phyloP scores from a whole-genome alignment of 2,113 vertebrate genomes.

The Pseudolaguvia tuberculata region DNA sequence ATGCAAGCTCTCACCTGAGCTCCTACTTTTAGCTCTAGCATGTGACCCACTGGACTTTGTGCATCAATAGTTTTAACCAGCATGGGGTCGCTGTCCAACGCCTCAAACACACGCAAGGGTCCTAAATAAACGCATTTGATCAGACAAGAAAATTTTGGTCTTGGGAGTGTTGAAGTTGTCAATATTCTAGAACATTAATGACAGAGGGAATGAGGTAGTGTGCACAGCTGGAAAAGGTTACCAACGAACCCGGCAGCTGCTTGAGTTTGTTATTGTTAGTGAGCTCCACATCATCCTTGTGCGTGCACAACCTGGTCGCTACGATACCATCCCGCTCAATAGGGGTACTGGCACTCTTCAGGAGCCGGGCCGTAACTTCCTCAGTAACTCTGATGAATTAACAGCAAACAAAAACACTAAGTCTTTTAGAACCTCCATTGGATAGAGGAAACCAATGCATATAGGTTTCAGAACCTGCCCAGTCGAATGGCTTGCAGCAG shows the following conservation, averaged over 20 bases:
- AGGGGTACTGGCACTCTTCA: conserved; percentile 71
- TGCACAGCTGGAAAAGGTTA: not conserved
- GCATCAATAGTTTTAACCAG: conserved; percentile 75
- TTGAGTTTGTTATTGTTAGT: conserved; percentile 81
- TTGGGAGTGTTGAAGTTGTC: not conserved
- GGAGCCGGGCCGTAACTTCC: conserved; percentile 77
- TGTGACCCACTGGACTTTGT: conserved; percentile 80
- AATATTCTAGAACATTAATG: not conserved
- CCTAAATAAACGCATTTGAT: conserved; percentile 60
- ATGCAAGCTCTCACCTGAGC: conserved; percentile 74
- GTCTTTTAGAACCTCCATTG: not conserved
- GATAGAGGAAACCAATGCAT: not conserved
- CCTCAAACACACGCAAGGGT: conserved; percentile 71
- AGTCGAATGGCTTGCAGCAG: conserved; percentile 83
- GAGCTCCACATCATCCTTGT: conserved; percentile 91
- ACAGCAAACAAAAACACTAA: not conserved
- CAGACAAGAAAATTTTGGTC: not conserved
- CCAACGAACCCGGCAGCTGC: conserved; percentile 78
- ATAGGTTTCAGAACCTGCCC: conserved; percentile 75
- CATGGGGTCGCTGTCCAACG: conserved; percentile 84
- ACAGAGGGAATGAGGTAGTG: not conserved
- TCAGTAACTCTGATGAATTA: conserved; percentile 76
- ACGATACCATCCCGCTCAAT: conserved; percentile 87
- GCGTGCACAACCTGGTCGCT: conserved; percentile 92
- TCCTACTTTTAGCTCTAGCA: conserved; percentile 85